Evolutionary conservation across 2,113 vertebrate genomes (phyloP).

Genomic region (Amazona vittata): DNA sequence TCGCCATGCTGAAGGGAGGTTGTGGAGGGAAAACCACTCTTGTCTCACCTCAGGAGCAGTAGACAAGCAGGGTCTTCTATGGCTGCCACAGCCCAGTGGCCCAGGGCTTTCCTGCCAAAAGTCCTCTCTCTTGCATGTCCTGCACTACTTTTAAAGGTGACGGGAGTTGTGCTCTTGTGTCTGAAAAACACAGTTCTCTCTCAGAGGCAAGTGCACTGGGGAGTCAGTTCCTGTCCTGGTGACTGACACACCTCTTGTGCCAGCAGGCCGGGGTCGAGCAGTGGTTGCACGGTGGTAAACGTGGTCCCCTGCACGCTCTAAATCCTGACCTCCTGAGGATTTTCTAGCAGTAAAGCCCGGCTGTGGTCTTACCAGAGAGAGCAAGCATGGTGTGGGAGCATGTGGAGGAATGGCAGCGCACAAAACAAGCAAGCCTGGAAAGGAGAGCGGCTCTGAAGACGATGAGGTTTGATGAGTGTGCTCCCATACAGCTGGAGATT

Average conservation of each 20-base stretch:
- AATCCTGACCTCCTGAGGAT: not conserved
- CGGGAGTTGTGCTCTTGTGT: not conserved
- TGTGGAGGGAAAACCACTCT: not conserved
- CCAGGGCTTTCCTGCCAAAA: not conserved
- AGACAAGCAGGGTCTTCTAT: not conserved
- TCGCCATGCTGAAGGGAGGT: rapidly evolving
- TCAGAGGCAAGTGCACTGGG: not conserved
- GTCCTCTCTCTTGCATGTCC: not conserved
- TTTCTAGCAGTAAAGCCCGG: not conserved
- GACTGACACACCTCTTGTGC: not conserved
- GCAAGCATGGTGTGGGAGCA: rapidly evolving
- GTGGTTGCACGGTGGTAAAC: not conserved
- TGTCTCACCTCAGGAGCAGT: not conserved
- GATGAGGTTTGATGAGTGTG: not conserved
- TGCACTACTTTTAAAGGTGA: not conserved
- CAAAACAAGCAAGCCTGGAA: not conserved
- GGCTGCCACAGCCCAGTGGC: not conserved
- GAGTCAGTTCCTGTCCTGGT: not conserved
- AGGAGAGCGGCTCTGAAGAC: not conserved
- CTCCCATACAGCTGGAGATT: not conserved
- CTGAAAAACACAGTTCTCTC: not conserved
- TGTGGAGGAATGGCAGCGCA: not conserved
- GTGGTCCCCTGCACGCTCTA: rapidly evolving
- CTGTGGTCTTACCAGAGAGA: not conserved
- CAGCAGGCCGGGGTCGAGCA: not conserved